Evolutionary conservation across 2,113 vertebrate genomes (phyloP), one percentile per base, ranked within the genome.

Genomic region (Sinocyclocheilus grahami): DNA sequence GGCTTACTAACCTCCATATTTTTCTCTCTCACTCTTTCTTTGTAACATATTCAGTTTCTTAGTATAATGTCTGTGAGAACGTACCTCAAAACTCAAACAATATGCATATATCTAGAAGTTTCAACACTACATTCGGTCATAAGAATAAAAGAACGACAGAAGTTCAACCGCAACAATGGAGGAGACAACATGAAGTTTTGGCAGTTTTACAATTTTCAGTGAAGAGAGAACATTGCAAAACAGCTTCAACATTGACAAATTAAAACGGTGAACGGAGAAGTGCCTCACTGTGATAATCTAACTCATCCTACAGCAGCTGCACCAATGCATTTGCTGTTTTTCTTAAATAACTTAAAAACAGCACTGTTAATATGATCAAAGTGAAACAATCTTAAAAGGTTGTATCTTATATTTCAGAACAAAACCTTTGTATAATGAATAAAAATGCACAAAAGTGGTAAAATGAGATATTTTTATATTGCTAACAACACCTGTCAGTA

Each of bases 71-170:
- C 94, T 94, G 95, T 92, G 95, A 84, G 72, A 91, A 86, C 91
- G 92, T 93, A 92, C 92, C 92, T 93, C 92, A 84, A 93, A 90
- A 95, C 14, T 93, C 90, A 92, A 93, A 88, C 81, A 93, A 95
- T 92, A 92, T 92, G 94, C 94, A 95, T 95, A 95, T 93, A 95
- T 93, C 93, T 93, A 93, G 88, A 91, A 92, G 92, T 95, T 94
- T 94, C 94, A 95, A 95, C 94, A 93, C 93, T 94, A 97, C 93
- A 95, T 96, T 96, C 95, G 94, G 93, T 92, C 89, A 94, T 90
- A 95, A 92, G 91, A 95, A 94, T 94, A 89, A 95, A 96, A 87
- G 87, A 93, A 91, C 89, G 89, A 94, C 91, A 67, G 58, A 90
- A 94, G 83, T 89, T 85, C 24, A 82, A 91, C 0, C 85, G 91